phyloP scores from a whole-genome alignment of 92 coral and sea anemone genomes.

The Chrysogorgia sp. region DNA sequence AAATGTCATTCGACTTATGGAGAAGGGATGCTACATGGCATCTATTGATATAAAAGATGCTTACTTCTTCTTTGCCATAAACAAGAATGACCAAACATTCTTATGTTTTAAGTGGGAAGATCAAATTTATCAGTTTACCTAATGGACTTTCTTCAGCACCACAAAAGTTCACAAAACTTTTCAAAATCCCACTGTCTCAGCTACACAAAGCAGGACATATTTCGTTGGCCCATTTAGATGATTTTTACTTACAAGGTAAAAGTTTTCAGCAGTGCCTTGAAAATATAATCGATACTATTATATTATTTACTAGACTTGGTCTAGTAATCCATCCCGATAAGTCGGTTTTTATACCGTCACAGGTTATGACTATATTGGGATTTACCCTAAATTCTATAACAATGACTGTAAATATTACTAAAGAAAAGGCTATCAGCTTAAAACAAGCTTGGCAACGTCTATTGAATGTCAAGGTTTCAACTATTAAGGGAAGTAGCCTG shows the following conservation, averaged over 20 bases:
- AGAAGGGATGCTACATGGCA: no score
- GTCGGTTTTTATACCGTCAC: not conserved
- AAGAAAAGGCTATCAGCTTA: not conserved
- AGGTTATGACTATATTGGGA: not conserved
- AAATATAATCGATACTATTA: constrained; percentile 16
- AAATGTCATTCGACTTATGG: constrained; percentile 2
- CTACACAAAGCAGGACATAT: constrained; percentile 20
- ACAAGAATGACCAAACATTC: not conserved
- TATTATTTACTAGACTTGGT: constrained; percentile 10
- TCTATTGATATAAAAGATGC: no score
- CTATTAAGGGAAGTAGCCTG: constrained; percentile 48
- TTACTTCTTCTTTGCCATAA: constrained; percentile 12
- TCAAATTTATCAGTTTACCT: constrained; percentile 25
- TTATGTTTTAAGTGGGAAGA: constrained; percentile 10
- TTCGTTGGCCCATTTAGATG: constrained; percentile 17
- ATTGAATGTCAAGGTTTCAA: not conserved
- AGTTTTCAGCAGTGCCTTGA: not conserved
- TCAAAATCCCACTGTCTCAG: constrained; percentile 1
- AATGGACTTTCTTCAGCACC: constrained; percentile 33
- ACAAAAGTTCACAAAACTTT: constrained; percentile 10
- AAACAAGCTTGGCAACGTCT: constrained; percentile 20
- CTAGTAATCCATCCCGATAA: constrained; percentile 13
- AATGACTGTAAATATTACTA: constrained; percentile 7
- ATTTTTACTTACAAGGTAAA: constrained; percentile 20
- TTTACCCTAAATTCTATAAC: not conserved